phyloP scores from a whole-genome alignment of 2,113 vertebrate genomes.

The Bucco capensis region DNA sequence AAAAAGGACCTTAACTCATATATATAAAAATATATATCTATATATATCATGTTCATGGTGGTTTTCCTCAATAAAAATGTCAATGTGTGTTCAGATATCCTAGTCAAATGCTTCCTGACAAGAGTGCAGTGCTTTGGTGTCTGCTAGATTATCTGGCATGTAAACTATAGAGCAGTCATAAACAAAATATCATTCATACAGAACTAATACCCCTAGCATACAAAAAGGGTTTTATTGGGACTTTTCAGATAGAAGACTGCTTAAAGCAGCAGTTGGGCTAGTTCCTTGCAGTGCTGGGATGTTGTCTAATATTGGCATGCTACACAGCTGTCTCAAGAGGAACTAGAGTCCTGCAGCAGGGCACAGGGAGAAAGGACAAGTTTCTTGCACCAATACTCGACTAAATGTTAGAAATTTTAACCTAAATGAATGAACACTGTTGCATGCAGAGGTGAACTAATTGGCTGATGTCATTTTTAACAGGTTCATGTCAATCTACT shows the following conservation, averaged over 20 bases:
- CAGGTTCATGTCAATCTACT: slow-evolving; percentile 86
- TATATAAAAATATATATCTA: no score
- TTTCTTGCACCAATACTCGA: not conserved
- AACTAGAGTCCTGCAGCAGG: not conserved
- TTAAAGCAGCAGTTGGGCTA: not conserved
- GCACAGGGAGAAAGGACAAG: not conserved
- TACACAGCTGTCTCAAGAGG: not conserved
- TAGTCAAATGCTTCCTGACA: not conserved
- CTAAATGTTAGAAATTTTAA: not conserved
- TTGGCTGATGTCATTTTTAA: not conserved
- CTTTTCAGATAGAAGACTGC: not conserved
- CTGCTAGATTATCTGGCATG: not conserved
- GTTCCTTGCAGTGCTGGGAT: not conserved
- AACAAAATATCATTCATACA: not conserved
- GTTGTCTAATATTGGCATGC: not conserved
- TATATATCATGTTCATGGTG: not conserved
- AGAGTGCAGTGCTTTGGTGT: not conserved
- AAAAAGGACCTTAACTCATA: not conserved
- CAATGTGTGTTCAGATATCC: not conserved
- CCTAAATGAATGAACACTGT: not conserved
- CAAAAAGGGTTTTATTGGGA: not conserved
- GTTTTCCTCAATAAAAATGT: not conserved
- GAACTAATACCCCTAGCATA: not conserved
- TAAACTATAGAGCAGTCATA: not conserved
- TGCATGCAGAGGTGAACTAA: not conserved